These are phyloP conservation scores for Callosobruchus maculatus DNA, from an alignment of 2,888 invertebrate species.

Conservation along the genomic window DNA sequence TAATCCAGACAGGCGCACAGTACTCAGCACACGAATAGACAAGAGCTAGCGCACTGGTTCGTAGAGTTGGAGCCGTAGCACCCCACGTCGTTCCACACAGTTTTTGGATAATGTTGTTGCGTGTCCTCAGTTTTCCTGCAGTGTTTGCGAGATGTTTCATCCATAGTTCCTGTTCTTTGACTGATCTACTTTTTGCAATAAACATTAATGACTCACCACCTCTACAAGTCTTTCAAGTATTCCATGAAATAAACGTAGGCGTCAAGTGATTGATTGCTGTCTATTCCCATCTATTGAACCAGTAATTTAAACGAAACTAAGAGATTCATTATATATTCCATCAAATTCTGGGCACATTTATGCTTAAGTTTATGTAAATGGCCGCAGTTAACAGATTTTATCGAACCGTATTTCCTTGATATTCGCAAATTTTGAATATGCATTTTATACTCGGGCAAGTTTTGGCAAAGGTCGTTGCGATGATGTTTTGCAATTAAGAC, in stretches of 20 bases:
- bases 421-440: background rate
- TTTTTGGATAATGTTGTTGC: too few relatives aligned
- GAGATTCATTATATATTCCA: background rate
- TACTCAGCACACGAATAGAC: too few relatives aligned
- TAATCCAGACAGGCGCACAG: too few relatives aligned
- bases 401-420: background rate
- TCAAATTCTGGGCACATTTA: background rate
- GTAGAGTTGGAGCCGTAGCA: too few relatives aligned
- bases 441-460: background rate
- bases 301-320: background rate
- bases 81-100: too few relatives aligned
- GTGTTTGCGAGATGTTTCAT: too few relatives aligned
- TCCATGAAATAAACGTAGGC: background rate
- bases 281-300: background rate
- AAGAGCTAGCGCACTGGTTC: too few relatives aligned
- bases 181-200: too few relatives aligned
- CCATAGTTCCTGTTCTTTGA: too few relatives aligned
- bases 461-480: background rate
- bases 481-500: background rate
- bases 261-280: background rate
- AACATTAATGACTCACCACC: too few relatives aligned
- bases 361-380: background rate
- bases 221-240: too few relatives aligned
- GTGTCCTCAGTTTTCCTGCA: too few relatives aligned
- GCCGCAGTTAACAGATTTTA: background rate